Base-by-base conservation (phyloP, 53 echinoderm and acorn worm genomes). In the Actinopyga echinites region DNA sequence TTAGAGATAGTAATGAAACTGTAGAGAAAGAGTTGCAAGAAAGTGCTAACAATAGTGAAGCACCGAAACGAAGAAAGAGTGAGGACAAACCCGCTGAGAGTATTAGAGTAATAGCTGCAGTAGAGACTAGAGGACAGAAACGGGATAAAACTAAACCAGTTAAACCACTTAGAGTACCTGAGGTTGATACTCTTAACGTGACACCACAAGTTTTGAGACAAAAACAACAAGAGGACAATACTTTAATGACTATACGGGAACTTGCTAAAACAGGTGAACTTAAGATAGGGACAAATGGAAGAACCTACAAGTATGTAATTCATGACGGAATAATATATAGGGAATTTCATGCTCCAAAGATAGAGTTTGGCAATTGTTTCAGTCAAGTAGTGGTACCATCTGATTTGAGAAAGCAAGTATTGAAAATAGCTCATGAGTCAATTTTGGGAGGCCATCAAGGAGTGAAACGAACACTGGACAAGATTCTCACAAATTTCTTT, bases 381-480 rank as follows among this genome's bases (percentile, higher is more conserved):
- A 54, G 12, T 56, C 54, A 79, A 29, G 56, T 79, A 30, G 79
- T 79, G 21, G 79, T 79, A 31, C 79, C 56, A 21, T 26, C 10
- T 26, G 35, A 54, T 34, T 87, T 55, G 54, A 82, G 88, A 64
- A 53, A 83, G 62, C 64, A 79, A 23, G 84, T 88, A 20, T 11
- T 84, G 44, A n/a, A 63, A 38, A n/a, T 37, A 19, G 62, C 64
- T 7, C 82, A 82, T 19, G 82, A 82, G 17, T 38, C 64, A 8
- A 9, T 82, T 10, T 22, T 82, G 22, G 82, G 82, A 9, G 60
- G 80, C n/a, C 82, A 82, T 64, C 63, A 34, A 23, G 82, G 82
- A 28, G 44, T 29, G 8, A 82, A 82, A 36, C 58, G 63, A 21
- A 62, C 82, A 3, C 5, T 64, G 11, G 49, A 77, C 20, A 85